phyloP scores from a whole-genome alignment of 2,797 vertebrate genomes.

The Spinibarbus caldwelli region DNA sequence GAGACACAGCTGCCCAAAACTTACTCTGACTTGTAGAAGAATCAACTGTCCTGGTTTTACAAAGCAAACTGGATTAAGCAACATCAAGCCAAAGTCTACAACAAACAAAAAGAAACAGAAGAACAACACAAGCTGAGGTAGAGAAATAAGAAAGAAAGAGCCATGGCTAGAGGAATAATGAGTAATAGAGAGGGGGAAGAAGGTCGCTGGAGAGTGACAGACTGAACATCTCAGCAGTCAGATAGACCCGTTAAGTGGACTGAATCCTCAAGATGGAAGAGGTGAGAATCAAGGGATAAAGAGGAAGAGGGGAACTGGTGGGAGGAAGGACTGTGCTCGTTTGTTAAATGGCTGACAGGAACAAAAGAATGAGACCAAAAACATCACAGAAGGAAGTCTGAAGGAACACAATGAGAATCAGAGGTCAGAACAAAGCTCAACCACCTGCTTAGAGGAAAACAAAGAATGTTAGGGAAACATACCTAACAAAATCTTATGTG shows the following conservation, averaged over 20 bases:
- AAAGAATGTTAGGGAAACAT: background rate
- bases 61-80: constrained; percentile 10
- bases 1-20: constrained; percentile 30
- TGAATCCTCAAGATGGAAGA: constrained; percentile 32
- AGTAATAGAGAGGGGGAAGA: constrained; percentile 37
- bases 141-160: background rate
- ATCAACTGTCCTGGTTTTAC: constrained; percentile 16
- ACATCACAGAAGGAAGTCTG: constrained; percentile 22
- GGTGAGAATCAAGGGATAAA: constrained; percentile 41
- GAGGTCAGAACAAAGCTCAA: constrained; percentile 31
- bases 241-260: constrained; percentile 45
- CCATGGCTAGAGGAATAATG: constrained; percentile 31
- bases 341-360: constrained; percentile 47
- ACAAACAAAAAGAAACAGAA: background rate
- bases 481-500: background rate
- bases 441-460: constrained; percentile 11
- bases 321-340: constrained; percentile 30
- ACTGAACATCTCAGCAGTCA: constrained; percentile 51
- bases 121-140: background rate
- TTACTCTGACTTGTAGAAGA: background rate
- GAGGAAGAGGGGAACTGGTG: constrained; percentile 38
- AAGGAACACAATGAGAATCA: constrained; percentile 27
- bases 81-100: background rate
- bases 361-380: constrained; percentile 43
- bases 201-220: constrained; percentile 63